Evolutionary conservation across 2,888 invertebrate genomes (phyloP).

Genomic region (Diarsia brunnea): DNA sequence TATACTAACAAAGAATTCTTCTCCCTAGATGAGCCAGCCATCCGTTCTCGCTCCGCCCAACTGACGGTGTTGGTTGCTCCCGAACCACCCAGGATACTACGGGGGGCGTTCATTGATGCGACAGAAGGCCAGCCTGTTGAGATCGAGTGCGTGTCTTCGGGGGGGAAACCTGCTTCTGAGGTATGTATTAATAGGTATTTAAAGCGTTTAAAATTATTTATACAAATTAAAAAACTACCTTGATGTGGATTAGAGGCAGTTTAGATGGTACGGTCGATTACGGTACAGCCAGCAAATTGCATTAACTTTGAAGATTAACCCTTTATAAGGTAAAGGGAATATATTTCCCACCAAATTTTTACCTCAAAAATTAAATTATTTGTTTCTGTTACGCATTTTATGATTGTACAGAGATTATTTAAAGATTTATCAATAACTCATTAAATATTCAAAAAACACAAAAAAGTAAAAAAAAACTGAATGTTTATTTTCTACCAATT

Average conservation of each 20-base stretch:
- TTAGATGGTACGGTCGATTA: background rate
- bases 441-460: no score
- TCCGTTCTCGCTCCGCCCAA: conserved; percentile 96
- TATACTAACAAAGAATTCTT: background rate
- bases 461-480: no score
- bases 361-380: no score
- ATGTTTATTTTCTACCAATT: no score
- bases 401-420: no score
- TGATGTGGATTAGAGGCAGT: background rate
- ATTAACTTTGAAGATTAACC: no score
- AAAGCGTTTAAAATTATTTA: background rate
- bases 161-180: conserved; percentile 98
- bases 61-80: conserved; percentile 97
- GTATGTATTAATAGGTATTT: conserved; percentile 83
- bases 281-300: no score
- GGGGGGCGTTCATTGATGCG: conserved; percentile 95
- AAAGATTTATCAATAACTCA: no score
- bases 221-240: background rate
- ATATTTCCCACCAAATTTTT: no score
- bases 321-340: no score
- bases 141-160: conserved; percentile 97
- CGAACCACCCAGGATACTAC: conserved; percentile 96
- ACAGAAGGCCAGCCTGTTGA: conserved; percentile 97
- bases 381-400: no score
- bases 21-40: conserved; percentile 91